phyloP scores from a whole-genome alignment of 2,888 invertebrate species.

The Rhogogaster chlorosoma region DNA sequence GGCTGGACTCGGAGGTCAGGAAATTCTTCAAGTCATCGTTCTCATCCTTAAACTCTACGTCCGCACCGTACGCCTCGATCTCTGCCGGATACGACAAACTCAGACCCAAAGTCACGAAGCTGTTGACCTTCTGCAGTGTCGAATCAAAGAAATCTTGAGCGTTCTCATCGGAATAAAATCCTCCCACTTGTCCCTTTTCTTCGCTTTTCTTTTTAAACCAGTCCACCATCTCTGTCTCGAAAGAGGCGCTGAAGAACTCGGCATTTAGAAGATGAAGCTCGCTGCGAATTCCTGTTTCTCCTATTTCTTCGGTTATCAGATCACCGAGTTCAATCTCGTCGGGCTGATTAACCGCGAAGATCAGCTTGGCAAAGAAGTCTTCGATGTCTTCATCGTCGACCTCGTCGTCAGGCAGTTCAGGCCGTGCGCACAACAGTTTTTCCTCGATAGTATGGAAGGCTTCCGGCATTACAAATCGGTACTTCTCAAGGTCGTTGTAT shows the following conservation, averaged over 20 bases:
- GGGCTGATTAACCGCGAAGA: background rate
- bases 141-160: background rate
- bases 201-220: background rate
- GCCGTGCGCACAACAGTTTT: background rate
- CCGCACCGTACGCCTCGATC: background rate
- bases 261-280: background rate
- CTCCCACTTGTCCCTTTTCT: background rate
- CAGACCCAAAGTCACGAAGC: background rate
- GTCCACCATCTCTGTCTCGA: background rate
- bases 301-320: background rate
- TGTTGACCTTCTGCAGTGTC: background rate
- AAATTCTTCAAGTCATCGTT: background rate
- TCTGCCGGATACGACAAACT: background rate
- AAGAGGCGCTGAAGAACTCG: background rate
- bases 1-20: background rate
- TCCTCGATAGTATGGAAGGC: background rate
- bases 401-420: background rate
- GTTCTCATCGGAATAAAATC: background rate
- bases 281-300: no score
- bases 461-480: background rate
- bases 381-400: background rate
- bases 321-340: background rate
- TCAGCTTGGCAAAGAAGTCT: background rate
- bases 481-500: background rate
- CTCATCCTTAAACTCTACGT: background rate